Evolutionary conservation across 2,888 invertebrate genomes (phyloP).

Genomic region (Camptogramma bilineatum): DNA sequence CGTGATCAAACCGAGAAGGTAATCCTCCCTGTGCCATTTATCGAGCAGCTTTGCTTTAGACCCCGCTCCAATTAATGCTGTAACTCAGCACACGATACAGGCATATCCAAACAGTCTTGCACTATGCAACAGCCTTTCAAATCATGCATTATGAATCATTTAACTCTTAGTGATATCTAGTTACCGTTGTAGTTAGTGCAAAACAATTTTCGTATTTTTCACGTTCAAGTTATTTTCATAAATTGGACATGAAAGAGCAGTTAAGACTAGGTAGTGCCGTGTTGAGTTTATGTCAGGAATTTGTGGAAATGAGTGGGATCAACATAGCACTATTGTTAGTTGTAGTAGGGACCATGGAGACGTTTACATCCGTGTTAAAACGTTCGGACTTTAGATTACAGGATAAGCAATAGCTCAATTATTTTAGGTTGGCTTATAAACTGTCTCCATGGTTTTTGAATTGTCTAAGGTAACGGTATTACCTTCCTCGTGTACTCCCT

Average conservation of each 20-base stretch:
- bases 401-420: conserved; percentile 3
- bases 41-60: conserved; percentile 78
- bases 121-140: conserved; percentile 46
- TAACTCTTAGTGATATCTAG: conserved; percentile 18
- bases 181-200: conserved; percentile 56
- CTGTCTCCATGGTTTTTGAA: conserved; percentile 72
- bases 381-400: background rate
- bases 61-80: conserved; percentile 66
- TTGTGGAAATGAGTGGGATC: conserved; percentile 49
- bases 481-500: conserved; percentile 82
- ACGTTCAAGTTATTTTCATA: conserved; percentile 69
- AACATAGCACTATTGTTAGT: conserved; percentile 64
- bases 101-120: conserved; percentile 69
- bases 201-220: conserved; percentile 68
- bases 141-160: conserved; percentile 29
- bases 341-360: conserved; percentile 66
- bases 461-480: conserved; percentile 80
- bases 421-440: conserved; percentile 28
- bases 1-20: conserved; percentile 92
- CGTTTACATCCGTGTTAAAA: conserved; percentile 38
- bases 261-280: conserved; percentile 66
- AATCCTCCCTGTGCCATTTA: conserved; percentile 87
- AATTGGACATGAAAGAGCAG: conserved; percentile 70
- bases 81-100: conserved; percentile 76
- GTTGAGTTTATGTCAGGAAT: conserved; percentile 56